phyloP scores from a whole-genome alignment of 2,888 invertebrate species.

The Rhaphigaster nebulosa region DNA sequence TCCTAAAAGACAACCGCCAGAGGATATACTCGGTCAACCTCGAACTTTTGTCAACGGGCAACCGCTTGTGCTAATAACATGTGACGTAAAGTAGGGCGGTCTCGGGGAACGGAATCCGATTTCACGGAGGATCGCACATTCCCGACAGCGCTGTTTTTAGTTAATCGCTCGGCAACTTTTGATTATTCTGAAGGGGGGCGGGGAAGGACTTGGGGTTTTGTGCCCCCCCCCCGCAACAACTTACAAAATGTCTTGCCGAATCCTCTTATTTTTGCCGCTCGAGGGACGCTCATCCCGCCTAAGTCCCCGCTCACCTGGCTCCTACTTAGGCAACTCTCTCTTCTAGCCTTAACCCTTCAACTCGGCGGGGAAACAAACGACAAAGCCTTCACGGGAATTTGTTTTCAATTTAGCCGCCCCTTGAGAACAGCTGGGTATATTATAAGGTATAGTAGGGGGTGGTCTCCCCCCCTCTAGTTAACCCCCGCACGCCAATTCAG shows the following conservation, averaged over 20 bases:
- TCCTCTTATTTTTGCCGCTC: slow-evolving; percentile 48
- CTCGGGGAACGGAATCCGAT: slow-evolving; percentile 60
- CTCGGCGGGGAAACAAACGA: slow-evolving; percentile 42
- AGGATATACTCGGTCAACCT: neutral
- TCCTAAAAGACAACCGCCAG: too few relatives aligned
- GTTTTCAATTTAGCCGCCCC: slow-evolving; percentile 51
- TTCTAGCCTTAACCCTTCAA: slow-evolving; percentile 28
- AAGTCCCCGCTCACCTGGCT: neutral
- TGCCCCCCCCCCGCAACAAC: neutral
- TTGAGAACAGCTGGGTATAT: slow-evolving; percentile 45
- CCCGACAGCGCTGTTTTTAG: slow-evolving; percentile 57
- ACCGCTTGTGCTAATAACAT: slow-evolving; percentile 37
- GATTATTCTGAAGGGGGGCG: neutral
- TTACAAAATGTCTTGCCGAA: slow-evolving; percentile 45
- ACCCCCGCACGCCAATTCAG: slow-evolving; percentile 26
- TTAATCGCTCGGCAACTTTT: slow-evolving; percentile 61
- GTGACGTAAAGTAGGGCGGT: slow-evolving; percentile 59
- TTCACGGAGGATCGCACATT: slow-evolving; percentile 60
- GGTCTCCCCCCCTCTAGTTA: neutral
- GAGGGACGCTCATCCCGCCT: neutral
- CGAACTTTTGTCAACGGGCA: slow-evolving; percentile 22
- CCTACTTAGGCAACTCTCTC: slow-evolving; percentile 28
- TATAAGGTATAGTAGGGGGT: slow-evolving; percentile 3
- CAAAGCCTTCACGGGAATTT: slow-evolving; percentile 57
- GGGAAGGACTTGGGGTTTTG: neutral